Evolutionary conservation across 2,888 invertebrate genomes (phyloP), one percentile per base, ranked within the genome.

Genomic region (Euproctis similis): DNA sequence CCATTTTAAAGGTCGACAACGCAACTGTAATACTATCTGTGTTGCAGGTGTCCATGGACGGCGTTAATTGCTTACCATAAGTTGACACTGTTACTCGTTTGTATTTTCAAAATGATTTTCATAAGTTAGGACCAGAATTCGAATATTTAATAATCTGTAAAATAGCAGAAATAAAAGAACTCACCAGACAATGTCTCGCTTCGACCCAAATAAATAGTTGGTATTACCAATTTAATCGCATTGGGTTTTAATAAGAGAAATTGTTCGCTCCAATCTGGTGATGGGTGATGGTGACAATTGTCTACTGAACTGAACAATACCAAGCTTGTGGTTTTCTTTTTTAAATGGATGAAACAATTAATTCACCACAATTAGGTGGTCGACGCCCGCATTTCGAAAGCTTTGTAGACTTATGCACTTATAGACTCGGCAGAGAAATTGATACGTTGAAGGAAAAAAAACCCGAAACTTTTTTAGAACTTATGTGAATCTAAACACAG

Each of bases 311-410:
- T 46, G 64, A 62, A 73, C 77, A 78, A 77, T 76, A 62, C n/a
- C 59, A 44, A 58, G 63, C 54, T 61, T 59, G 80, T 80, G 84
- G 84, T 80, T 82, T n/a, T n/a, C n/a, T n/a, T n/a, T n/a, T 78
- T 80, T 78, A 77, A 81, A 81, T 78, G 80, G 75, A 77, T 80
- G 81, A 80, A 80, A 82, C 82, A 84, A 84, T 84, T 84, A 84
- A 84, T 84, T 81, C 81, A 64, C 67, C 69, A 70, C 84, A 81
- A 84, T 84, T 84, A 84, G 69, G 66, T 64, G 68, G 68, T 60
- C 67, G 67, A 65, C 70, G 80, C 84, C 84, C 84, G 84, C 84
- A 84, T 84, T 74, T 75, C 63, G 60, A 66, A 69, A 68, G 54
- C 38, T 39, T 30, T 50, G 42, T 45, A 67, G 71, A 57, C 33